Evolutionary conservation across 2,113 vertebrate genomes (phyloP).

Genomic region (Proteles cristata): DNA sequence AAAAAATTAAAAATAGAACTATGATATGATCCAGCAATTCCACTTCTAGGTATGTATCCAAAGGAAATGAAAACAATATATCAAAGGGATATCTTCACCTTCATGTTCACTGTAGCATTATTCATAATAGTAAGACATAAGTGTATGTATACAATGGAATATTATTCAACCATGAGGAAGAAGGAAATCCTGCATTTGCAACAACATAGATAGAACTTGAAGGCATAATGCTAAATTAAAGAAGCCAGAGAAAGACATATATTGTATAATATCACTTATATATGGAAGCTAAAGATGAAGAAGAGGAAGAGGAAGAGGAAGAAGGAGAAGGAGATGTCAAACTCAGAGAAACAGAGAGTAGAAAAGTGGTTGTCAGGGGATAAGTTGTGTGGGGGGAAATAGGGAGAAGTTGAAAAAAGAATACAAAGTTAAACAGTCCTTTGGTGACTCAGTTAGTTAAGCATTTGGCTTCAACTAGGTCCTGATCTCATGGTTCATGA

Average conservation of each 20-base stretch:
- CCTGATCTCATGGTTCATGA: too few relatives aligned
- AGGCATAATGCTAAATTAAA: not conserved
- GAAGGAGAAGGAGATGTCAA: not conserved
- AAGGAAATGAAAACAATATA: not conserved
- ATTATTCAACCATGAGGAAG: not conserved
- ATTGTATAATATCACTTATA: not conserved
- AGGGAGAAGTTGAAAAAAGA: not conserved
- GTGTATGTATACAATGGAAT: not conserved
- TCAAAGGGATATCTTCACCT: not conserved
- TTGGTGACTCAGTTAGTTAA: too few relatives aligned
- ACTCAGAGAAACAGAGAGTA: not conserved
- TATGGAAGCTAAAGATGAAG: not conserved
- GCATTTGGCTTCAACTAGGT: too few relatives aligned
- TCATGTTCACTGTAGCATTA: not conserved
- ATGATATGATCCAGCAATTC: not conserved
- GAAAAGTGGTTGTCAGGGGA: not conserved
- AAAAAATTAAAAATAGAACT: not conserved
- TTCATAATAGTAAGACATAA: not conserved
- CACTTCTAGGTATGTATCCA: not conserved
- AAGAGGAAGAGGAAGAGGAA: not conserved
- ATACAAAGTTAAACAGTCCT: not conserved
- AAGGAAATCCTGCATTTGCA: not conserved
- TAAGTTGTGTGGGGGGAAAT: not conserved
- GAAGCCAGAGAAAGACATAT: not conserved
- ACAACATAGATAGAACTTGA: not conserved